A percentile compares a stretch with the other conserved stretches of the same genome.
Conservation (phyloP, 2,888 invertebrate species). For the Choristoneura rosaceana region DNA sequence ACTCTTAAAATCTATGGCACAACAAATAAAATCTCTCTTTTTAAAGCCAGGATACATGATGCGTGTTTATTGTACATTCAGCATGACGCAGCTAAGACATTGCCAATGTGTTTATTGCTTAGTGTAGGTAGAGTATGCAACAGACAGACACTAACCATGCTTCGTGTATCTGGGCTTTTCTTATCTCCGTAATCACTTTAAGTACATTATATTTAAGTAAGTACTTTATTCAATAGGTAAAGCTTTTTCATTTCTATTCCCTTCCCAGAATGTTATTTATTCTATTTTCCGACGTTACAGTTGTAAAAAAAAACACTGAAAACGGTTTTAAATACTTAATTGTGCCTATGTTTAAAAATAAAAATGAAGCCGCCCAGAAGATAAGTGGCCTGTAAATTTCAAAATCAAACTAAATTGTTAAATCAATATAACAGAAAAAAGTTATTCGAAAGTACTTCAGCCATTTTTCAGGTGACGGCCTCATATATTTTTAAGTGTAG, state of each 20-base stretch:
- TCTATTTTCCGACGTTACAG: conserved; percentile 2
- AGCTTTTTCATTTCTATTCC: conserved; percentile 17
- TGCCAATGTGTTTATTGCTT: background rate
- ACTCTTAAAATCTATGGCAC: conserved; percentile 38
- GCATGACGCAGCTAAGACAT: background rate
- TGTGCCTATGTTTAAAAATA: background rate
- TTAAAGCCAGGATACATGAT: background rate
- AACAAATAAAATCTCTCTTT: conserved; percentile 38
- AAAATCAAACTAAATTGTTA: too few relatives aligned
- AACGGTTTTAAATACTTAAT: background rate
- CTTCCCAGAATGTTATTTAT: conserved; percentile 11
- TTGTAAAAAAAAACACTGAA: background rate
- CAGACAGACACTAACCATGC: background rate
- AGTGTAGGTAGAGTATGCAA: too few relatives aligned
- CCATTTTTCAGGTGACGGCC: background rate
- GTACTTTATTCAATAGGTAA: conserved; percentile 23
- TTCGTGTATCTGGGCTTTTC: background rate
- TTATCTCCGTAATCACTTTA: background rate
- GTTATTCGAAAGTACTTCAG: background rate
- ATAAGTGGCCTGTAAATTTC: background rate
- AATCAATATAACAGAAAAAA: too few relatives aligned
- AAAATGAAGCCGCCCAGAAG: background rate
- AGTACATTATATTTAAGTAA: conserved; percentile 18
- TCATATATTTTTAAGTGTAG: background rate
- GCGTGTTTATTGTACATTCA: background rate